Percentiles rank a stretch among this genome's conserved stretches.
These are phyloP conservation scores for Drosophila tani DNA, from an alignment of 1,140 invertebrate genomes.

Conservation along the genomic window DNA sequence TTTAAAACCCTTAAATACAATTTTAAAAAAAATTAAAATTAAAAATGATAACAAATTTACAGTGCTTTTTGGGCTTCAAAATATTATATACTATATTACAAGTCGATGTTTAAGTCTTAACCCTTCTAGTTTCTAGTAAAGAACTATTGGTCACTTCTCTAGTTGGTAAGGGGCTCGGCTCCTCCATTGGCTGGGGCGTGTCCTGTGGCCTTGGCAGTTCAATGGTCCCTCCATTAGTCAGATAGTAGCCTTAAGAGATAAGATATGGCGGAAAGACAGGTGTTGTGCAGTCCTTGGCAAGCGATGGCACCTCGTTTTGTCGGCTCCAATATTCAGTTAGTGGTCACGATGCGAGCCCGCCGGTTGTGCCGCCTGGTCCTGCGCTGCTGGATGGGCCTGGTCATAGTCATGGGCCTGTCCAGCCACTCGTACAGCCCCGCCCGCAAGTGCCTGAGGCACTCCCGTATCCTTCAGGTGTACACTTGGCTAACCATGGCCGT, in stretches of 20 bases:
- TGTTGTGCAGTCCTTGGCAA: neutral
- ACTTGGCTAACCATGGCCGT: slow-evolving; percentile 6
- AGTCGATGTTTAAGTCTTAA: neutral
- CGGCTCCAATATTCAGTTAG: neutral
- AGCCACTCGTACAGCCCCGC: neutral
- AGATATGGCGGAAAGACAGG: too few species aligned
- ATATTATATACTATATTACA: too few species aligned
- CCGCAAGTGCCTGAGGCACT: neutral
- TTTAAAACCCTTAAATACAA: too few species aligned
- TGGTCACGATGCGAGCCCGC: slow-evolving; percentile 12
- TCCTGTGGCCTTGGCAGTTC: neutral
- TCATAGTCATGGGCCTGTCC: slow-evolving; percentile 15
- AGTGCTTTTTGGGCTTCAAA: too few species aligned
- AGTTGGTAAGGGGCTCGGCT: too few species aligned
- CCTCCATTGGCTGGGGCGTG: neutral
- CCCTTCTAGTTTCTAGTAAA: neutral
- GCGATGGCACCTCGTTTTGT: neutral
- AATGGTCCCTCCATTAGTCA: neutral
- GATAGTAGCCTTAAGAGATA: slow-evolving; percentile 2
- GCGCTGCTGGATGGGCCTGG: slow-evolving; percentile 16
- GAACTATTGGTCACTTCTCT: neutral
- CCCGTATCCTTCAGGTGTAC: slow-evolving; percentile 2
- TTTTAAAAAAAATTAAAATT: too few species aligned
- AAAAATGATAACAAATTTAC: too few species aligned
- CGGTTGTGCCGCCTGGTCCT: slow-evolving; percentile 17